phyloP scores from a whole-genome alignment of 2,888 invertebrate species.

The Conus canariensis region DNA sequence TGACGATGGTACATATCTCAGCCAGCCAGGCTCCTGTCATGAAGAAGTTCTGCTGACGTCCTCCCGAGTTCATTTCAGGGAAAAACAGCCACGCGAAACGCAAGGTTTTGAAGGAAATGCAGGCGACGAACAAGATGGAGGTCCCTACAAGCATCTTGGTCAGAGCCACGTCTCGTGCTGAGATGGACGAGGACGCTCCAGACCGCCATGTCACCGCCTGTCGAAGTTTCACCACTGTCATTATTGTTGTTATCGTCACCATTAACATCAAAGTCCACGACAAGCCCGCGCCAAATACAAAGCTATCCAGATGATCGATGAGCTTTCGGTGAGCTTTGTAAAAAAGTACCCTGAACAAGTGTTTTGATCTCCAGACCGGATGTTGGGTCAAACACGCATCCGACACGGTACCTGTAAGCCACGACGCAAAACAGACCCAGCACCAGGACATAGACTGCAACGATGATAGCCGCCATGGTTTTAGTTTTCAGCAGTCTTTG shows the following conservation, averaged over 20 bases:
- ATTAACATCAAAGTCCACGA: background rate
- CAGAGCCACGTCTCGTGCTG: background rate
- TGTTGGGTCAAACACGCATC: background rate
- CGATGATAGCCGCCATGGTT: background rate
- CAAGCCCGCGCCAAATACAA: background rate
- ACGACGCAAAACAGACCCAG: background rate
- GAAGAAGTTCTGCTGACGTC: background rate
- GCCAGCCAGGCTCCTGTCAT: background rate
- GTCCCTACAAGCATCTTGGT: background rate
- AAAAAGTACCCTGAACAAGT: background rate
- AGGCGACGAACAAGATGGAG: background rate
- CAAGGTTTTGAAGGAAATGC: background rate
- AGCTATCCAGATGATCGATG: background rate
- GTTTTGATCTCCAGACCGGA: background rate
- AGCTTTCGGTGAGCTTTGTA: background rate
- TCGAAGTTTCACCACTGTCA: background rate
- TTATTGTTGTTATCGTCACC: background rate
- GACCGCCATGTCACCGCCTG: background rate
- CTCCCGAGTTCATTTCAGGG: background rate
- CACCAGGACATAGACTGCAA: background rate
- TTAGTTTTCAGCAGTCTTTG: background rate
- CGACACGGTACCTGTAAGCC: background rate
- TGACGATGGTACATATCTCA: background rate
- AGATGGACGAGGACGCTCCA: background rate
- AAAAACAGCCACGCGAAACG: background rate